phyloP scores from a whole-genome alignment of 2,113 vertebrate genomes.

The Upupa epops region DNA sequence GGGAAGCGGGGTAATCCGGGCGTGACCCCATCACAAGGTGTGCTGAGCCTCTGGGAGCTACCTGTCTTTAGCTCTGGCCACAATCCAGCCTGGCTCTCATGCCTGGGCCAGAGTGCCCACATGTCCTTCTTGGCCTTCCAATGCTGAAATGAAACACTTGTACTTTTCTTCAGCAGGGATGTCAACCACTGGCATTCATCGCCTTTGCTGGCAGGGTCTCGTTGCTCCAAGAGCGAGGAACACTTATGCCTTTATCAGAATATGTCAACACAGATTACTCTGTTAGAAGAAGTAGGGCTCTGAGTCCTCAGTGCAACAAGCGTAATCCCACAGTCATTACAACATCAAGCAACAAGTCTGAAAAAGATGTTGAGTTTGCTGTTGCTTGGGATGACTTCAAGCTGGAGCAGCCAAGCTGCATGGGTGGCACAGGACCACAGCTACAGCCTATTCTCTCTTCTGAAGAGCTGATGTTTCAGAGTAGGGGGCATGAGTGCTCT shows the following conservation, averaged over 20 bases:
- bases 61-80: not conserved
- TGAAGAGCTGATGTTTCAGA: not conserved
- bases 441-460: not conserved
- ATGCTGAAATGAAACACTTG: not conserved
- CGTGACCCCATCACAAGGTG: not conserved
- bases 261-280: not conserved
- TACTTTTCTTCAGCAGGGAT: not conserved
- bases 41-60: not conserved
- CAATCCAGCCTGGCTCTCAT: fast-evolving
- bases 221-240: not conserved
- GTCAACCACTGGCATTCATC: not conserved
- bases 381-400: not conserved
- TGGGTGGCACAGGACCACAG: not conserved
- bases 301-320: not conserved
- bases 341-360: slow-evolving; percentile 4
- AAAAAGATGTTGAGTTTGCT: not conserved
- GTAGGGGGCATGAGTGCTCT: not conserved
- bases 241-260: not conserved
- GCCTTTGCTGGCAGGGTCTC: not conserved
- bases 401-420: not conserved
- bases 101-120: not conserved
- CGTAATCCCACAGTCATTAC: not conserved
- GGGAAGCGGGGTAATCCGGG: not conserved
- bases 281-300: slow-evolving; percentile 12
- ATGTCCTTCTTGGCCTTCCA: not conserved